A percentile compares a stretch with the other conserved stretches of the same genome.
phyloP scores from a whole-genome alignment of 1,140 invertebrate genomes.

The Cotesia typhae region DNA sequence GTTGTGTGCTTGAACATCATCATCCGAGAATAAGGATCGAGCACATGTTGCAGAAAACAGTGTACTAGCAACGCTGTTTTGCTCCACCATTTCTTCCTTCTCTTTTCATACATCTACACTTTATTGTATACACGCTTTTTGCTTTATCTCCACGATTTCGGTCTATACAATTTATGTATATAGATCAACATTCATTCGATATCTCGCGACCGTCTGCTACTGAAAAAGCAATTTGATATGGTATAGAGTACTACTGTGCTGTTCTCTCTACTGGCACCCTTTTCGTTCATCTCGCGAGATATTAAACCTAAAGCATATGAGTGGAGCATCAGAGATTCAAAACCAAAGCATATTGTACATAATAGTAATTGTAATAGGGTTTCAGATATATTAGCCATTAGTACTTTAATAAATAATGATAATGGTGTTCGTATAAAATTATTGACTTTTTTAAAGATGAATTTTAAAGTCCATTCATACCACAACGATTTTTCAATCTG shows the following conservation, averaged over 20 bases:
- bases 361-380: no score
- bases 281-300: neutral
- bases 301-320: neutral
- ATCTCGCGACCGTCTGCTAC: conserved; percentile 48
- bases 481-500: neutral
- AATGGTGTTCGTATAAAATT: neutral
- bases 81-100: conserved; percentile 25
- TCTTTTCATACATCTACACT: neutral
- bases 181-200: conserved; percentile 46
- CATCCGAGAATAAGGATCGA: neutral
- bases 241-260: neutral
- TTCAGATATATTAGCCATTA: no score
- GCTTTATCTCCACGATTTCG: conserved; percentile 9
- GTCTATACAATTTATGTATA: conserved; percentile 33
- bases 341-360: no score
- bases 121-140: neutral
- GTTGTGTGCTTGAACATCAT: conserved; percentile 27
- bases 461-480: conserved; percentile 1
- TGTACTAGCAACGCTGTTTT: conserved; percentile 27
- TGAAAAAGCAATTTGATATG: conserved; percentile 51
- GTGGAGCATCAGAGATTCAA: no score
- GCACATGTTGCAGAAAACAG: conserved; percentile 13
- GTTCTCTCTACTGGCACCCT: neutral
- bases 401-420: neutral
- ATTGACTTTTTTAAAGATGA: no score